phyloP scores from a whole-genome alignment of 2,888 invertebrate genomes.

The Priocnemis perturbator region DNA sequence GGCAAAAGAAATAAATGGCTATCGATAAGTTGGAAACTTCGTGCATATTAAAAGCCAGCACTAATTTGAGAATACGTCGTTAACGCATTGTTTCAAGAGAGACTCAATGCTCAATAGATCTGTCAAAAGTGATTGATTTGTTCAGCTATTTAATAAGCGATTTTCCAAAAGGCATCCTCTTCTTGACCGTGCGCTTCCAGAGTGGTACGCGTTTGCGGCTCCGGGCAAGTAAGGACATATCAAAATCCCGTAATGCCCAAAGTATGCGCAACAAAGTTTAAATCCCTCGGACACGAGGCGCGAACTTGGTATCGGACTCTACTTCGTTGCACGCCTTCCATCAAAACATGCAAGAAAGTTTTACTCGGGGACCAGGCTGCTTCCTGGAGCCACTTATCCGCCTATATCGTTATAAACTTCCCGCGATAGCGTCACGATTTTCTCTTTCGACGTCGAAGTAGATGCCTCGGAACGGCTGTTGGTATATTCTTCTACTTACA shows the following conservation, averaged over 20 bases:
- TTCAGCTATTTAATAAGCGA: too few relatives aligned
- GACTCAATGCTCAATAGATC: too few relatives aligned
- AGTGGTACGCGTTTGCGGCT: too few relatives aligned
- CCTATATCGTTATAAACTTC: conserved; percentile 55
- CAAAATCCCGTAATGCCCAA: conserved; percentile 56
- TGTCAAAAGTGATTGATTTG: too few relatives aligned
- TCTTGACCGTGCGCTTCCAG: too few relatives aligned
- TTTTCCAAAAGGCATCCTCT: too few relatives aligned
- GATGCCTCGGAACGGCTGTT: conserved; percentile 23
- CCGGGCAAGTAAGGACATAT: conserved; percentile 19
- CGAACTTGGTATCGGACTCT: conserved; percentile 64
- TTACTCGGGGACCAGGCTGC: conserved; percentile 27
- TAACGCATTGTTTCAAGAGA: too few relatives aligned
- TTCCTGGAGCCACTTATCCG: conserved; percentile 41
- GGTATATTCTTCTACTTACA: conserved; percentile 4
- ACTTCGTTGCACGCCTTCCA: conserved; percentile 55
- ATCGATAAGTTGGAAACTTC: too few relatives aligned
- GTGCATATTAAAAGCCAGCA: too few relatives aligned
- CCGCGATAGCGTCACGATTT: conserved; percentile 53
- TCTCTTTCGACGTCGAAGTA: conserved; percentile 46
- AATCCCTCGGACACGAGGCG: conserved; percentile 60
- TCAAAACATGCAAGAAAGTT: conserved; percentile 62
- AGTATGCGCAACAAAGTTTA: conserved; percentile 56
- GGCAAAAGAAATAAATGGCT: too few relatives aligned
- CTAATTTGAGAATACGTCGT: too few relatives aligned